phyloP scores from a whole-genome alignment of 2,113 vertebrate genomes.

The Mastomys coucha region DNA sequence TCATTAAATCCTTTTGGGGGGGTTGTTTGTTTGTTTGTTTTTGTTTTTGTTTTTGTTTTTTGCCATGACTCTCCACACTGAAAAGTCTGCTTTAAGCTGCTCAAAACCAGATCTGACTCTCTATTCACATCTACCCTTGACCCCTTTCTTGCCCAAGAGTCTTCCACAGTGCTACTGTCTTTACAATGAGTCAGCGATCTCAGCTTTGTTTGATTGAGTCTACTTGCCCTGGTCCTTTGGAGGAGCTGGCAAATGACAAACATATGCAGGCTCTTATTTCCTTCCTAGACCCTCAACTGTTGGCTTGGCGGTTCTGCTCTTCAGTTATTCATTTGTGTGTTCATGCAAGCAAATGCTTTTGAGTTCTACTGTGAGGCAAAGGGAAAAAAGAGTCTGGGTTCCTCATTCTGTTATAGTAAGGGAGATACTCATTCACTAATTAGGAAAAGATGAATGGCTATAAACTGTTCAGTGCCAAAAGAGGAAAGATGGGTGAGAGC shows the following conservation, averaged over 20 bases:
- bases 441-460: background rate
- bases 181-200: background rate
- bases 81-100: conserved; percentile 1
- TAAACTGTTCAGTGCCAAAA: background rate
- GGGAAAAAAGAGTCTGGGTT: background rate
- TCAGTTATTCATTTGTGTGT: background rate
- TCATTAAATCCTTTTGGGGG: background rate
- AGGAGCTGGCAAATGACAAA: background rate
- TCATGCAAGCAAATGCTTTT: conserved; percentile 32
- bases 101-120: background rate
- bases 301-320: background rate
- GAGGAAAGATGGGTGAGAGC: background rate
- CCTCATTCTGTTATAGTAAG: background rate
- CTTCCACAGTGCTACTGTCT: background rate
- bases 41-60: background rate
- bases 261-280: conserved; percentile 9
- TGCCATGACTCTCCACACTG: background rate
- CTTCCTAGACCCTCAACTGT: background rate
- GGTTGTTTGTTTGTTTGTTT: too few species aligned
- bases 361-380: background rate
- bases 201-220: background rate
- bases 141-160: background rate
- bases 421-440: background rate
- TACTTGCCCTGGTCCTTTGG: background rate
- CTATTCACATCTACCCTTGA: background rate